Conservation (phyloP, 2,888 invertebrate genomes). For the Cataglyphis altisquamis region DNA sequence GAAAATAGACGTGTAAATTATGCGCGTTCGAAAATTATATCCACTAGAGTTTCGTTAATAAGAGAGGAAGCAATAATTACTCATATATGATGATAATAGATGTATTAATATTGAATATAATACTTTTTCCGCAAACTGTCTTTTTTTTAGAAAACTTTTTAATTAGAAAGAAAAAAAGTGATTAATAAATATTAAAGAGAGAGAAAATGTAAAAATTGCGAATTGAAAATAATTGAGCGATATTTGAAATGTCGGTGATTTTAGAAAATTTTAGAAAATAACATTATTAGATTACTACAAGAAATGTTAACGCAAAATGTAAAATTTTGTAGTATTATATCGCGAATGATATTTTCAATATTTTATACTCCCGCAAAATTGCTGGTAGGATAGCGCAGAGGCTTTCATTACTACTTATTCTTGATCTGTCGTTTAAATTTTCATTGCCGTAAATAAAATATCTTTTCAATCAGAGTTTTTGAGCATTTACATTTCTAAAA, state of each 20-base stretch:
- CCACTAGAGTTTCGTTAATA: conserved; percentile 19
- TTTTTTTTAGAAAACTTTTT: not conserved
- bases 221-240: not conserved
- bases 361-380: conserved; percentile 37
- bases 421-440: conserved; percentile 14
- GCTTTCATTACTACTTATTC: conserved; percentile 33
- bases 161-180: not conserved
- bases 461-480: conserved; percentile 21
- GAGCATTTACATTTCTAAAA: conserved; percentile 16
- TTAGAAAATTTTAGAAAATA: not conserved
- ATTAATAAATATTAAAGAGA: not conserved
- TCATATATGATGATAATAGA: not conserved
- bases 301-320: conserved; percentile 28
- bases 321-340: conserved; percentile 58
- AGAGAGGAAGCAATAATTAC: conserved; percentile 20
- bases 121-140: not conserved
- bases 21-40: conserved; percentile 36
- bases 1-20: conserved; percentile 48
- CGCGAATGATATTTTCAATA: conserved; percentile 70
- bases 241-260: not conserved
- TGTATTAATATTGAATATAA: not conserved
- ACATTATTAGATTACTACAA: not conserved
- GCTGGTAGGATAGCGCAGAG: conserved; percentile 23
- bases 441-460: conserved; percentile 34
- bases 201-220: not conserved